Conservation (phyloP, 37 sponge, comb jelly and placozoan genomes). For the Cladorhizidae sp. region DNA sequence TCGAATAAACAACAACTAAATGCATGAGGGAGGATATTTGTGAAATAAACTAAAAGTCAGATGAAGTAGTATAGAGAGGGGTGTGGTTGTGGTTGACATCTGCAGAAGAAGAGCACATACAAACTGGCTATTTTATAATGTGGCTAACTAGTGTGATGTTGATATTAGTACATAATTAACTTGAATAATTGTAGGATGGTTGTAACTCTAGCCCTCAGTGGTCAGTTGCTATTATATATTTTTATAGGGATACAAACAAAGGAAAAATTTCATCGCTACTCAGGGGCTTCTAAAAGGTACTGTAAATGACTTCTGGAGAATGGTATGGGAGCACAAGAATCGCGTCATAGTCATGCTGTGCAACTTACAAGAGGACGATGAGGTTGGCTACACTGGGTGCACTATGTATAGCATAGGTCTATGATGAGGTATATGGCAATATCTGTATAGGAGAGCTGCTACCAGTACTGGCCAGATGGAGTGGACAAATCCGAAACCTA, state of each 20-base stretch:
- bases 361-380: constrained; percentile 39
- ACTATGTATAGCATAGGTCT: background rate
- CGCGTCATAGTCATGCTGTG: constrained; percentile 59
- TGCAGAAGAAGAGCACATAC: no score
- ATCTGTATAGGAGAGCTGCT: constrained; percentile 34
- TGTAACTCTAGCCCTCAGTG: no score
- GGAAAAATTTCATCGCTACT: constrained; percentile 55
- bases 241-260: constrained; percentile 66
- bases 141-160: no score
- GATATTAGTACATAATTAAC: no score
- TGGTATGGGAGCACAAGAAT: constrained; percentile 63
- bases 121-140: no score
- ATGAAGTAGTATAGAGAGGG: no score
- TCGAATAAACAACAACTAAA: no score
- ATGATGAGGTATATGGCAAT: background rate
- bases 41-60: no score
- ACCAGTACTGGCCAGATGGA: constrained; percentile 60
- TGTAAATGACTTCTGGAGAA: constrained; percentile 70
- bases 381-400: background rate
- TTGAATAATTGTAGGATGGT: no score
- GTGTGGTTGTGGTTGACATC: no score
- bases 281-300: constrained; percentile 49
- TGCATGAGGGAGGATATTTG: no score
- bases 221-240: background rate
- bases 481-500: background rate